Evolutionary conservation across 2,113 vertebrate species (phyloP).

Genomic region (Cololabis saira): DNA sequence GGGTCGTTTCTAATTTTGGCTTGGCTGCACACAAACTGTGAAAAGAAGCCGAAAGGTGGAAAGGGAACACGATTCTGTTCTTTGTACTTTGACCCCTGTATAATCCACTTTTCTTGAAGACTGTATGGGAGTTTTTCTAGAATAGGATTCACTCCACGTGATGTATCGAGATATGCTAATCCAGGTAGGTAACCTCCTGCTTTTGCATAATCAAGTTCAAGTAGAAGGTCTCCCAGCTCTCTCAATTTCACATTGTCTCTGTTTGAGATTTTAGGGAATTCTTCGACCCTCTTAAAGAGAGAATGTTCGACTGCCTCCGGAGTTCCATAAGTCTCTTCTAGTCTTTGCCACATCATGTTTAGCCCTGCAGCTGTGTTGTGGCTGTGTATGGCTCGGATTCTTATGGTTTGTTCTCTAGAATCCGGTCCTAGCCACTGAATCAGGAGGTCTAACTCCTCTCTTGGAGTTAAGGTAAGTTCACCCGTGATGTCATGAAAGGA

Average conservation of each 20-base stretch:
- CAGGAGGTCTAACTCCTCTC: no score
- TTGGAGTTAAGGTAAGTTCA: no score
- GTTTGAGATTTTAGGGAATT: conserved; percentile 3
- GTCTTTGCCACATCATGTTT: neutral
- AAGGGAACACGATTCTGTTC: neutral
- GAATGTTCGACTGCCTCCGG: no score
- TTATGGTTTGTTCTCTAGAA: no score
- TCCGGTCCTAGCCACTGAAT: no score
- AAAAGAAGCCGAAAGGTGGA: neutral
- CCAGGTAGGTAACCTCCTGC: neutral
- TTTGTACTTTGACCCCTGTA: neutral
- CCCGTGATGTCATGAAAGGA: no score
- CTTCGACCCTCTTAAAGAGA: no score
- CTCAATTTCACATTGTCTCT: neutral
- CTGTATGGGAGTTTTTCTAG: neutral
- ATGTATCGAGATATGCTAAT: neutral
- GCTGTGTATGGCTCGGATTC: no score
- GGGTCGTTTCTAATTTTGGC: neutral
- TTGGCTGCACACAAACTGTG: neutral
- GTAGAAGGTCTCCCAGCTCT: conserved; percentile 5
- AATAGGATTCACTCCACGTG: neutral
- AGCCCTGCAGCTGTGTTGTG: neutral
- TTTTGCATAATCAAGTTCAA: conserved; percentile 1
- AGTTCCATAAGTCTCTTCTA: neutral
- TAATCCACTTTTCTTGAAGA: neutral